phyloP scores from a whole-genome alignment of 2,797 vertebrate species.

The Odontamblyopus lacepedii region DNA sequence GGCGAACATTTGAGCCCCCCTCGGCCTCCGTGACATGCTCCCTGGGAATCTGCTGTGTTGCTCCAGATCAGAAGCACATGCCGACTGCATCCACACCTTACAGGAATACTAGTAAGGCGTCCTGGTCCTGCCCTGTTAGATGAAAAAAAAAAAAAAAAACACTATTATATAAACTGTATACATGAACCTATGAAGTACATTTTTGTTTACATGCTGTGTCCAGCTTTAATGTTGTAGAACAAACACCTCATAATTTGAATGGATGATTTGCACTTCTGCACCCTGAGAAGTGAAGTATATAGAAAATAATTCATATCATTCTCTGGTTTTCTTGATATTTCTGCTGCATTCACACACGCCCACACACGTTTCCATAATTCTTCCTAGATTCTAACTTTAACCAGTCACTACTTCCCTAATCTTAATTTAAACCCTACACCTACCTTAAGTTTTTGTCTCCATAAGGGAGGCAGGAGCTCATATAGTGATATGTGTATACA shows the following conservation, averaged over 20 bases:
- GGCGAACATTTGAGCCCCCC: slow-evolving; percentile 69
- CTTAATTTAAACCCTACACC: too few relatives aligned
- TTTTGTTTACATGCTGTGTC: neutral
- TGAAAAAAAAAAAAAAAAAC: slow-evolving; percentile 44
- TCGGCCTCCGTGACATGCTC: slow-evolving; percentile 66
- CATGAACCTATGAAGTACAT: too few relatives aligned
- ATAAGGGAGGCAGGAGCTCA: too few relatives aligned
- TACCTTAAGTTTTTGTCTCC: too few relatives aligned
- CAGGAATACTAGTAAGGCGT: slow-evolving; percentile 56
- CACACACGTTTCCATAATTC: neutral
- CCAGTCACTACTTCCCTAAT: too few relatives aligned
- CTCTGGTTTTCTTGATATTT: neutral
- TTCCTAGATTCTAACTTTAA: too few relatives aligned
- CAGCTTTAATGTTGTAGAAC: neutral
- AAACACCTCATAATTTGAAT: neutral
- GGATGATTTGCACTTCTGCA: too few relatives aligned
- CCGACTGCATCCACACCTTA: slow-evolving; percentile 66
- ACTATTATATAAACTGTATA: slow-evolving; percentile 6
- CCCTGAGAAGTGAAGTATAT: neutral
- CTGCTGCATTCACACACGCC: neutral
- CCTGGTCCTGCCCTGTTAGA: slow-evolving; percentile 15
- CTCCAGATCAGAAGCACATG: slow-evolving; percentile 71
- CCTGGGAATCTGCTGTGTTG: slow-evolving; percentile 67
- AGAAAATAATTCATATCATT: neutral
- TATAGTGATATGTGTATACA: too few relatives aligned